phyloP scores from a whole-genome alignment of 2,888 invertebrate species.

The Lasioglossum villosulum region DNA sequence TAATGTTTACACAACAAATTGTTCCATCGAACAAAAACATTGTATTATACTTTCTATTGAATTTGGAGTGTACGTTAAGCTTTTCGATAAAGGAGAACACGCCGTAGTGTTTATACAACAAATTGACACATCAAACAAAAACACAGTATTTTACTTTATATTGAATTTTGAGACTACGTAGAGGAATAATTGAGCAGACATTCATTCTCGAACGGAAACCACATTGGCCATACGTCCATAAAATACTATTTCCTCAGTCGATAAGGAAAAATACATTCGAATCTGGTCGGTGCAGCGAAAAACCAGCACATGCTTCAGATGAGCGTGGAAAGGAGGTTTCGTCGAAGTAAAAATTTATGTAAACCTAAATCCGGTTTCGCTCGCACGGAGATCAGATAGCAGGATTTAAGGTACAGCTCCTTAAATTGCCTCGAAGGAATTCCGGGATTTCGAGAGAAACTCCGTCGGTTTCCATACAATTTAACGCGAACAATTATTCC shows the following conservation, averaged over 20 bases:
- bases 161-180: background rate
- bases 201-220: background rate
- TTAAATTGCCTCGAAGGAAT: background rate
- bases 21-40: no score
- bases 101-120: background rate
- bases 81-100: background rate
- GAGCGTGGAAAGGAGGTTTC: background rate
- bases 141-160: background rate
- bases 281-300: background rate
- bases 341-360: slow-evolving; percentile 7
- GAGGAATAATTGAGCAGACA: background rate
- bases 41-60: no score
- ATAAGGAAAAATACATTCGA: background rate
- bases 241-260: background rate
- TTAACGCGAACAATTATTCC: slow-evolving; percentile 33
- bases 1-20: background rate
- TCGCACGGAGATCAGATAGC: slow-evolving; percentile 2
- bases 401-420: slow-evolving; percentile 6
- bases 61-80: background rate
- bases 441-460: background rate
- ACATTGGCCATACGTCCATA: background rate
- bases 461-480: slow-evolving; percentile 17
- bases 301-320: background rate
- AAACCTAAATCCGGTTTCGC: background rate
- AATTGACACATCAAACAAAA: background rate